Evolutionary conservation across 2,797 vertebrate genomes (phyloP).

Genomic region (Scyliorhinus canicula): DNA sequence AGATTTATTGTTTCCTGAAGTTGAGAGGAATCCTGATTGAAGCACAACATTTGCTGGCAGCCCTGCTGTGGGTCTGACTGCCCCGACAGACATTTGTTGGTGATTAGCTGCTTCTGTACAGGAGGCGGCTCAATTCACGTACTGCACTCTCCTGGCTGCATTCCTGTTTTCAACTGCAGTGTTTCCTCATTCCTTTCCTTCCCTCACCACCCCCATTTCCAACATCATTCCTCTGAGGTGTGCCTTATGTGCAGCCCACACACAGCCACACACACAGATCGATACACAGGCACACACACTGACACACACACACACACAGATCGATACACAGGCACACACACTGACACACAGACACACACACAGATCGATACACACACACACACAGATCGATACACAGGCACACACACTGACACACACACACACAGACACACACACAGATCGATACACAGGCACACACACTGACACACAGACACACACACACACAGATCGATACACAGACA

Average conservation of each 20-base stretch:
- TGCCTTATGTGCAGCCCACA: neutral
- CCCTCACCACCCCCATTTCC: neutral
- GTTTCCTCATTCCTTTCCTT: neutral
- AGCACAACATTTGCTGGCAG: constrained; percentile 29
- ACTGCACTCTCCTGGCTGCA: neutral
- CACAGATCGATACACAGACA: too few species aligned
- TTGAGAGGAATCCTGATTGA: constrained; percentile 17
- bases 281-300: too few species aligned
- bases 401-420: neutral
- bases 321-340: too few species aligned
- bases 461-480: neutral
- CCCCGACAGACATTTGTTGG: constrained; percentile 24
- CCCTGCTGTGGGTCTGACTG: constrained; percentile 31
- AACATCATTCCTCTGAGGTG: neutral
- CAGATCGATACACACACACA: too few species aligned
- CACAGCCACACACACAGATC: neutral
- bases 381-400: neutral
- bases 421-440: neutral
- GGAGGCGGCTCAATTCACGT: neutral
- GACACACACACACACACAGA: too few species aligned
- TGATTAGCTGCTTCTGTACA: constrained; percentile 27
- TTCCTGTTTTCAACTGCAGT: neutral
- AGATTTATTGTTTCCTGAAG: constrained; percentile 36
- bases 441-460: neutral
- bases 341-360: too few species aligned